phyloP scores from a whole-genome alignment of 2,113 vertebrate species.

The Hippopotamus amphibius region DNA sequence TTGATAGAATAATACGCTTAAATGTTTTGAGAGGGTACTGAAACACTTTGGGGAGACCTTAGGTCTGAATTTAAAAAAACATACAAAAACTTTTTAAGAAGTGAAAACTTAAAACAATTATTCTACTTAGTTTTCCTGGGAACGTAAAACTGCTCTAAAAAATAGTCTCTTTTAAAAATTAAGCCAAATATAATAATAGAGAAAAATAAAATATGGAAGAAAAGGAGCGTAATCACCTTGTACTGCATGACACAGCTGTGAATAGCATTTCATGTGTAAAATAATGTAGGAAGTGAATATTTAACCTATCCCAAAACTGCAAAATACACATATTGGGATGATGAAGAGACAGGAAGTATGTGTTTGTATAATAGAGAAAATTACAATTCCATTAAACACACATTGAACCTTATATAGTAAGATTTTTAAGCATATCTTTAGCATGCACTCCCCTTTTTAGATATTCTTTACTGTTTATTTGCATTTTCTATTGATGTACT shows the following conservation, averaged over 20 bases:
- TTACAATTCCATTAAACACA: background rate
- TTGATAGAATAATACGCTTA: background rate
- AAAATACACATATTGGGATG: background rate
- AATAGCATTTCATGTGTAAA: background rate
- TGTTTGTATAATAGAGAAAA: background rate
- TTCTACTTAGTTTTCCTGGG: background rate
- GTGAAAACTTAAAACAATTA: background rate
- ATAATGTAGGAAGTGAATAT: background rate
- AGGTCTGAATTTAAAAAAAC: slow-evolving; percentile 9
- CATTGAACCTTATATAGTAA: background rate
- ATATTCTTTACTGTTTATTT: background rate
- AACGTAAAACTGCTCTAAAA: background rate
- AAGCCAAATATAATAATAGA: background rate
- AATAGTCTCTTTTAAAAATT: background rate
- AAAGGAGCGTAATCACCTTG: background rate
- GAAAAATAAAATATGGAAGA: background rate
- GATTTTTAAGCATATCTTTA: background rate
- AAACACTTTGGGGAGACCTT: background rate
- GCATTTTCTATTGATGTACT: background rate
- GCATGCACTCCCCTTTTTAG: background rate
- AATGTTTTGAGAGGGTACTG: background rate
- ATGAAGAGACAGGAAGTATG: background rate
- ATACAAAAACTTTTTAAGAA: background rate
- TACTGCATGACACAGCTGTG: background rate
- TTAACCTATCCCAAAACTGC: background rate